These are phyloP conservation scores for Pachyseris speciosa DNA, from an alignment of 64 coral and sea anemone species.

Conservation along the genomic window DNA sequence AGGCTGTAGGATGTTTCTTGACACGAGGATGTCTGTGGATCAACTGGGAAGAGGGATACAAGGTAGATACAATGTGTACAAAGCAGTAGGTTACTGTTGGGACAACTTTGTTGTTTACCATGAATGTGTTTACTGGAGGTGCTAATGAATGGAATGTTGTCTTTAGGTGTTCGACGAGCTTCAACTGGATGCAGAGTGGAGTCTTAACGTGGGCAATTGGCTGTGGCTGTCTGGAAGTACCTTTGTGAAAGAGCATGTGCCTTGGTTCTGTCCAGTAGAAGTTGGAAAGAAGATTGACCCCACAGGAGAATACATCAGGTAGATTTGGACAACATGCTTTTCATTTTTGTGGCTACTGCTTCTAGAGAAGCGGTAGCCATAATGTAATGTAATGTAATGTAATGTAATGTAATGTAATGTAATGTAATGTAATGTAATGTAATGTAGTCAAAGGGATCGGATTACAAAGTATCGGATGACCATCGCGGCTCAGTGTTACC, in stretches of 20 bases:
- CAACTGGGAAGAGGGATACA: slow-evolving; percentile 94
- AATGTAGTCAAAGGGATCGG: too few relatives aligned
- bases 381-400: too few relatives aligned
- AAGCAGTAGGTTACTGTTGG: too few relatives aligned
- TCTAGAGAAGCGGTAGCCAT: too few relatives aligned
- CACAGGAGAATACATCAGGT: slow-evolving; percentile 31
- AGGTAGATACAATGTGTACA: too few relatives aligned
- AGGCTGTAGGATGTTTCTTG: slow-evolving; percentile 91
- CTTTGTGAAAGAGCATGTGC: slow-evolving; percentile 10
- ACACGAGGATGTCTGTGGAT: slow-evolving; percentile 95
- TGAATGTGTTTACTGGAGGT: too few relatives aligned
- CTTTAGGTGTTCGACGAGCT: slow-evolving; percentile 49
- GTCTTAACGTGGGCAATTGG: slow-evolving; percentile 34
- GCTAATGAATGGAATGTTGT: background rate
- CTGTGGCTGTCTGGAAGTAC: slow-evolving; percentile 30
- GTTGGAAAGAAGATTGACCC: slow-evolving; percentile 40
- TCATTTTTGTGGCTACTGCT: too few relatives aligned
- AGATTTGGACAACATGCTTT: background rate
- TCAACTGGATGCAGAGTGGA: slow-evolving; percentile 54
- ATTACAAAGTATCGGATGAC: too few relatives aligned
- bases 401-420: too few relatives aligned
- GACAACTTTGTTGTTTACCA: too few relatives aligned
- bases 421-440: too few relatives aligned
- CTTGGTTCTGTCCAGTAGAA: slow-evolving; percentile 54
- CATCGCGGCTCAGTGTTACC: too few relatives aligned